Percentiles rank a stretch among this genome's conserved stretches.
These are phyloP conservation scores for Samia ricini DNA, from an alignment of 1,140 invertebrate genomes.

Conservation along the genomic window DNA sequence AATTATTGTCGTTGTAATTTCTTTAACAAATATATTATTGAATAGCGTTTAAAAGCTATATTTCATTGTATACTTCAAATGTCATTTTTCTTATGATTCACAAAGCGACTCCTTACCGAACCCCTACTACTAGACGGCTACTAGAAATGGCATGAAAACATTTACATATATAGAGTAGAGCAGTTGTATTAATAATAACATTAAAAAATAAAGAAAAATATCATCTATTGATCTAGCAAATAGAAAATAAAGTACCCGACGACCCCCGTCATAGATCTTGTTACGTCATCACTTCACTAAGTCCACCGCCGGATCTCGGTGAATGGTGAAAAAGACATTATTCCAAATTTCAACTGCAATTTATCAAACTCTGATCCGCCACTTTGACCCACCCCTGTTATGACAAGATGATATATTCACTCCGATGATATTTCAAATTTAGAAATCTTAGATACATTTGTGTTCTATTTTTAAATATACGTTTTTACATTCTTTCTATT, in stretches of 20 bases:
- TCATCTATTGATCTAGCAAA: constrained; percentile 6
- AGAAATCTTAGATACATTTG: constrained; percentile 42
- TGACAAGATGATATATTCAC: constrained; percentile 75
- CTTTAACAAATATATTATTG: no score
- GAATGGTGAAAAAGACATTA: constrained; percentile 76
- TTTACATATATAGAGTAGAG: not conserved
- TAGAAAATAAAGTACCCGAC: constrained; percentile 19
- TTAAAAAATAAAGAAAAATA: not conserved
- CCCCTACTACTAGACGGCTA: no score
- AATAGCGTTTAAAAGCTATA: no score
- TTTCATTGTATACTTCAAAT: no score
- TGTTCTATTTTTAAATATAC: constrained; percentile 34
- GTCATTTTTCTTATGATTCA: no score
- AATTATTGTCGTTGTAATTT: no score
- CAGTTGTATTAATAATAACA: not conserved
- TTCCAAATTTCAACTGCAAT: constrained; percentile 72
- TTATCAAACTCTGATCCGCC: constrained; percentile 63
- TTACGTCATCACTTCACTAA: constrained; percentile 63
- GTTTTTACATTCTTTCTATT: not conserved
- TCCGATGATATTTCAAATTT: constrained; percentile 68
- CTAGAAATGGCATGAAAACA: not conserved
- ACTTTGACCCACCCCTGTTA: constrained; percentile 72
- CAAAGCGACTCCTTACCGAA: no score
- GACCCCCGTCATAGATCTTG: constrained; percentile 41
- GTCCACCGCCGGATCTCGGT: constrained; percentile 27